Conservation (phyloP, 2,888 invertebrate species). For the Lobophora halterata region DNA sequence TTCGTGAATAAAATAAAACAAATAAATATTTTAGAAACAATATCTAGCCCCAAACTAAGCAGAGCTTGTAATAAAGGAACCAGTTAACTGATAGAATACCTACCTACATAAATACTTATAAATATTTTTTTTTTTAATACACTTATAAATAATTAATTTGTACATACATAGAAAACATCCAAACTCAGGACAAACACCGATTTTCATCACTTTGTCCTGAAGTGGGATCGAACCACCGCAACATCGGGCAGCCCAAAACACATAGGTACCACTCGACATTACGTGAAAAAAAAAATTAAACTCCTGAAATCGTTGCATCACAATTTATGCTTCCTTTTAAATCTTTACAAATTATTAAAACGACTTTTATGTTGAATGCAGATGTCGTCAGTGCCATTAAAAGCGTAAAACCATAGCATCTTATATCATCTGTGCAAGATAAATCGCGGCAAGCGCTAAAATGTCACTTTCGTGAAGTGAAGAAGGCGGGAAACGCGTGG, state of each 20-base stretch:
- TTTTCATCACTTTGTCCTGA: no score
- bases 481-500: constrained; percentile 7
- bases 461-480: constrained; percentile 9
- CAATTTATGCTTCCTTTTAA: constrained; percentile 3
- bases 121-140: no score
- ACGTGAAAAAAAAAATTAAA: no score
- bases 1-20: constrained; percentile 2
- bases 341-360: constrained; percentile 9
- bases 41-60: no score
- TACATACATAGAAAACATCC: no score
- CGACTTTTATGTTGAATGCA: background rate
- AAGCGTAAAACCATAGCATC: constrained; percentile 5
- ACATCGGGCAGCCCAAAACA: background rate
- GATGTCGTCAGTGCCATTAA: constrained; percentile 4
- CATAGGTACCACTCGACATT: no score
- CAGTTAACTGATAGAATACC: no score
- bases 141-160: no score
- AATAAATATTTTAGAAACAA: background rate
- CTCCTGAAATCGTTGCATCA: background rate
- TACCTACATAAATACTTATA: no score
- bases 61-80: no score
- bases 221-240: no score
- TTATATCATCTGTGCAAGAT: constrained; percentile 12
- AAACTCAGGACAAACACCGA: no score
- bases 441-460: constrained; percentile 10